A percentile compares a stretch with the other conserved stretches of the same genome.
Evolutionary conservation across 2,888 invertebrate genomes (phyloP).

Genomic region (Dynastes grantii): DNA sequence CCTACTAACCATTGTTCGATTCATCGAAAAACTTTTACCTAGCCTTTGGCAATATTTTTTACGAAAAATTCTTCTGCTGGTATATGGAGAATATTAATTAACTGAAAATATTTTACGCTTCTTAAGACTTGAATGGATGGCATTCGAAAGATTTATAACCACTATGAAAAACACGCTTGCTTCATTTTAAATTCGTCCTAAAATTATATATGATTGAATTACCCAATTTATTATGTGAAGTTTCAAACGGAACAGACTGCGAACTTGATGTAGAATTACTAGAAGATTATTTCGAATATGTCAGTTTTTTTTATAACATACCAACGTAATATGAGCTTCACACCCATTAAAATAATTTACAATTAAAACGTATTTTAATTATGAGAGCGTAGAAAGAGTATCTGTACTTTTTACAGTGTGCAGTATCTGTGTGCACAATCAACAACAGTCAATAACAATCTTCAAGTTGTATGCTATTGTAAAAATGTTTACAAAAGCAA

Average conservation of each 20-base stretch:
- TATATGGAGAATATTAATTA: conserved; percentile 22
- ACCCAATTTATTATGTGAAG: not conserved
- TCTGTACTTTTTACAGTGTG: no score
- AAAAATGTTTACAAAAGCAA: no score
- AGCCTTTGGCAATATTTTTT: conserved; percentile 19
- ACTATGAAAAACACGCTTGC: not conserved
- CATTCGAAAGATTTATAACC: conserved; percentile 15
- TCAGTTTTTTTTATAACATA: not conserved
- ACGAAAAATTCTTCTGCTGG: conserved; percentile 4
- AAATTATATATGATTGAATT: conserved; percentile 19
- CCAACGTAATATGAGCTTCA: not conserved
- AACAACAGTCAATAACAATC: no score
- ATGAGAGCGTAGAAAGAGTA: no score
- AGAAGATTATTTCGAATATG: not conserved
- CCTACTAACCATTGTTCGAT: not conserved
- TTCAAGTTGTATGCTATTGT: no score
- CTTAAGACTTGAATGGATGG: not conserved
- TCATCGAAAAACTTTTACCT: not conserved
- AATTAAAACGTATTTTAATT: not conserved
- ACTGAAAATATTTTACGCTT: conserved; percentile 4
- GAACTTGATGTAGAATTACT: not conserved
- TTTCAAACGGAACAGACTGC: not conserved
- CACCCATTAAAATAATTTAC: conserved; percentile 2
- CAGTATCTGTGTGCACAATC: no score
- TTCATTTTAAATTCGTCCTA: conserved; percentile 26